Percentiles rank a stretch among this genome's conserved stretches.
Conservation (phyloP, 1,140 invertebrate species). For the Pogonomyrmex californicus region DNA sequence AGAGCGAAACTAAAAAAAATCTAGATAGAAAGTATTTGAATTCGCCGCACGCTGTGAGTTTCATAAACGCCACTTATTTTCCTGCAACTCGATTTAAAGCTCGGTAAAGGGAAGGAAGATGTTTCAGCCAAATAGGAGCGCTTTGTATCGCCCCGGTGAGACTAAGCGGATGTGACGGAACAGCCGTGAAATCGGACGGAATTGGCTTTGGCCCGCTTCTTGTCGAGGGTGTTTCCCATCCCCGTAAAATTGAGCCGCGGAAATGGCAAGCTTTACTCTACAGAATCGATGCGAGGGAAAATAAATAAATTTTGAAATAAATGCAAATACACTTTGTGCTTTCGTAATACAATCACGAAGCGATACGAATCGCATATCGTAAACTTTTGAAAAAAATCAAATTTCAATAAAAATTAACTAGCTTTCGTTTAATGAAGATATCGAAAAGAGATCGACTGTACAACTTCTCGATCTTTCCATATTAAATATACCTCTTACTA, state of each 20-base stretch:
- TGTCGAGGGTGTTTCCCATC: neutral
- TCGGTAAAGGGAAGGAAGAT: constrained; percentile 11
- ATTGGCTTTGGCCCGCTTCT: constrained; percentile 44
- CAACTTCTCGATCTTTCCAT: neutral
- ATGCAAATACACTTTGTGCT: neutral
- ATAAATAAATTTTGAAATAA: constrained; percentile 5
- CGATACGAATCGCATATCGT: neutral
- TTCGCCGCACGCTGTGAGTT: neutral
- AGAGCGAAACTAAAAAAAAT: neutral
- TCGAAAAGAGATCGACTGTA: neutral
- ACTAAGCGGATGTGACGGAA: constrained; percentile 46
- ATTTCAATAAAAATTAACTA: neutral
- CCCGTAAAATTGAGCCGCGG: neutral
- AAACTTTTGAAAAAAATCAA: neutral
- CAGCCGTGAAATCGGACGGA: constrained; percentile 62
- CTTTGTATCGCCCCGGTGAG: constrained; percentile 34
- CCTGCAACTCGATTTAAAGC: constrained; percentile 22
- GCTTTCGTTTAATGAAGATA: neutral
- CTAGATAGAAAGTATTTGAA: neutral
- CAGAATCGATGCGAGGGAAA: too few species aligned
- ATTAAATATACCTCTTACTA: neutral
- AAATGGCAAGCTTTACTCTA: neutral
- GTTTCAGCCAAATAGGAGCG: constrained; percentile 33
- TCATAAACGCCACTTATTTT: constrained; percentile 17
- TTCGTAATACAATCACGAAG: neutral